Base-by-base conservation (phyloP, 2,797 vertebrate genomes). In the Leptoclinus maculatus region DNA sequence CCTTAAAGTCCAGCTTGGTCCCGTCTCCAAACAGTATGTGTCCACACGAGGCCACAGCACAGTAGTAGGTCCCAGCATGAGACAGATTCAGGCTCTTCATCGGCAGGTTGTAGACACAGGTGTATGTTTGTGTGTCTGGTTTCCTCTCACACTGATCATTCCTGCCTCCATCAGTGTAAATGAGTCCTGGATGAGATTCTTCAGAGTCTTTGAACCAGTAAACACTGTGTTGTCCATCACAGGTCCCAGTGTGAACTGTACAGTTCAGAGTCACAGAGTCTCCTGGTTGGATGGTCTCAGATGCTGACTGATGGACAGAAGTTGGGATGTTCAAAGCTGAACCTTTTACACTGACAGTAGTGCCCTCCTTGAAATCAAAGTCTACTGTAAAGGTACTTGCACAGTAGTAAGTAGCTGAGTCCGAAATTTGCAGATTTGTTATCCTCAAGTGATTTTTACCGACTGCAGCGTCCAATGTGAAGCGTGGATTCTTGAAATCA, bases 121-220 rank as follows among this genome's bases (percentile, higher is more conserved):
- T 66, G 23, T 82, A 38, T 39, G 58, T 66, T 8, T 73, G 49
- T 49, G 63, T 66, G 9, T 47, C 16, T 1, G 36, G 12, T 36
- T 57, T 83, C 27, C 59, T 79, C 59, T 78, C 49, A 85, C 88
- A 90, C 65, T 62, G 58, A 70, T 51, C 73, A 56, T 39, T 51
- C 10, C 64, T 77, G 43, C 41, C 65, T 81, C 59, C 79, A 59
- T 80, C 49, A 16, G 70, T 82, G 79, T 89, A 82, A 71, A 91
- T 83, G 16, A 91, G 43, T 83, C 60, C 67, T 74, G 72, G 75
- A n/a, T 25, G 59, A 66, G 83, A 75, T 32, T 84, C 62, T 59
- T 51, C 49, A 13, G 75, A 78, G 25, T 53, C n/a, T 76, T 68
- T 85, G 63, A 91, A 83, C 92, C 89, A 91, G 83, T 87, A 84